These are phyloP conservation scores for Scomber japonicus DNA, from an alignment of 2,113 vertebrate genomes.

Conservation along the genomic window DNA sequence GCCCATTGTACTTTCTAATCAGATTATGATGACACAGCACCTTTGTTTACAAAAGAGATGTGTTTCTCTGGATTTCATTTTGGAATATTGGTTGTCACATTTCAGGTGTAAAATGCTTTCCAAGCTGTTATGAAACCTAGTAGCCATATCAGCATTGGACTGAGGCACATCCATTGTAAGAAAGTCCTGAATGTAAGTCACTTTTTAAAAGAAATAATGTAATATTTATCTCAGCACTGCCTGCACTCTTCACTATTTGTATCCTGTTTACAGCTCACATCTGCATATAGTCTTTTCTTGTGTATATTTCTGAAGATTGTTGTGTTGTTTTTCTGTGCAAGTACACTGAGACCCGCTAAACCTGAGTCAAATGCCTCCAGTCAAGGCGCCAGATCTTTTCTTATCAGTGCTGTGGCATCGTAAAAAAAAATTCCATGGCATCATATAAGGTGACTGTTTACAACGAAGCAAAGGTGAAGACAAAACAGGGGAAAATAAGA, in stretches of 20 bases:
- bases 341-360: too few species aligned
- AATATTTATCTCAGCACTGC: too few species aligned
- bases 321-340: too few species aligned
- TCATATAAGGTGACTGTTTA: background rate
- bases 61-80: slow-evolving; percentile 6
- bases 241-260: too few species aligned
- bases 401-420: background rate
- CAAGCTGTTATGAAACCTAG: background rate
- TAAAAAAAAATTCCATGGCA: slow-evolving; percentile 5
- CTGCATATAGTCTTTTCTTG: too few species aligned
- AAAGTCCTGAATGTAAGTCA: background rate
- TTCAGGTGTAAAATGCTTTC: background rate
- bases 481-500: background rate
- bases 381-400: background rate
- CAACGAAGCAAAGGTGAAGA: background rate
- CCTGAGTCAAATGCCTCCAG: too few species aligned
- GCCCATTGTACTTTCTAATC: background rate
- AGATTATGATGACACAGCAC: slow-evolving; percentile 16
- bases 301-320: too few species aligned
- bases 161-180: background rate
- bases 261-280: too few species aligned
- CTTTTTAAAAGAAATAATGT: too few species aligned
- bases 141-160: background rate
- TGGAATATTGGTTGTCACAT: background rate
- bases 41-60: slow-evolving; percentile 9